Conservation (phyloP, 2,113 vertebrate genomes). For the Xiphophorus hellerii region DNA sequence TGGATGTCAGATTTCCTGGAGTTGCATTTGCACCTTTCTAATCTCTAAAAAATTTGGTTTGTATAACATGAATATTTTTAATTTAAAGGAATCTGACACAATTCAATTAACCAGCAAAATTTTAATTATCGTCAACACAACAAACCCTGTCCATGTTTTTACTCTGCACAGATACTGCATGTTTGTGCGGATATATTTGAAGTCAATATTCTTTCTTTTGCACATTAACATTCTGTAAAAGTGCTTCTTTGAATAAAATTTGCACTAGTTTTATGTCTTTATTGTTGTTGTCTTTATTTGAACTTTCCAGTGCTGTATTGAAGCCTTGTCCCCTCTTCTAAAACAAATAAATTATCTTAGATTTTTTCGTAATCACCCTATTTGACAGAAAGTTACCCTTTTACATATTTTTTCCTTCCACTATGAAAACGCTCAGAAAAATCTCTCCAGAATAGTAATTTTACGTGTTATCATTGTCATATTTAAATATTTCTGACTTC, state of each 20-base stretch:
- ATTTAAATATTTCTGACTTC: not conserved
- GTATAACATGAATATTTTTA: conserved; percentile 11
- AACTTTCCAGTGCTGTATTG: too few relatives aligned
- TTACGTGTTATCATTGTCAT: not conserved
- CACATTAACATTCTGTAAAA: too few relatives aligned
- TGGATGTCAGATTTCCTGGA: not conserved
- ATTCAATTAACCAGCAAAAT: not conserved
- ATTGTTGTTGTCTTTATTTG: too few relatives aligned
- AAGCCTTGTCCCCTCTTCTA: too few relatives aligned
- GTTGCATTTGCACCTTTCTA: not conserved
- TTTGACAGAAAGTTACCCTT: too few relatives aligned
- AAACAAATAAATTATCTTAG: too few relatives aligned
- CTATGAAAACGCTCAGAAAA: not conserved
- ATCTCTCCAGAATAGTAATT: not conserved
- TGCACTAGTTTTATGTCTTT: too few relatives aligned
- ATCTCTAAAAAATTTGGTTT: conserved; percentile 6
- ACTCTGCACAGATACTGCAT: too few relatives aligned
- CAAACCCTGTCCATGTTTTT: not conserved
- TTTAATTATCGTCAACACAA: not conserved
- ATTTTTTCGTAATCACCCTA: too few relatives aligned
- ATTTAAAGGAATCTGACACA: not conserved
- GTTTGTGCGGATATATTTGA: too few relatives aligned
- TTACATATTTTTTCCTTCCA: not conserved
- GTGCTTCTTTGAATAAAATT: too few relatives aligned
- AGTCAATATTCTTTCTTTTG: too few relatives aligned